Conservation (phyloP, 2,888 invertebrate genomes). For the Vannuccia rotundouncinata region DNA sequence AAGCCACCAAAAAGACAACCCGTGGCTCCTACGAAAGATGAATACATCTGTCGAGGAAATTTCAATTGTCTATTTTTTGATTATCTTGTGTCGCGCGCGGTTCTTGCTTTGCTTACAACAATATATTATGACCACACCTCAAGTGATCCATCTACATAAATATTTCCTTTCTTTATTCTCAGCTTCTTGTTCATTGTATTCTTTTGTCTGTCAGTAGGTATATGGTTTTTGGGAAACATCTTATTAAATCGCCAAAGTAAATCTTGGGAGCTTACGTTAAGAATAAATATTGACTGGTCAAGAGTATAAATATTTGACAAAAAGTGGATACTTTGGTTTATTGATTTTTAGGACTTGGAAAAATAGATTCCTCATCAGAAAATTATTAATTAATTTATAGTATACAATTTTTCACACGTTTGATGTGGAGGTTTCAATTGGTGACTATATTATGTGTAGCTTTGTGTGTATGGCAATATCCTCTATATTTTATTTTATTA, state of each 20-base stretch:
- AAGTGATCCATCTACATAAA: background rate
- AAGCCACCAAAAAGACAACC: slow-evolving; percentile 4
- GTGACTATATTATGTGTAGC: too few relatives aligned
- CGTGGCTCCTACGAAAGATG: background rate
- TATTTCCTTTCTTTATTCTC: background rate
- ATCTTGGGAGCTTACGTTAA: background rate
- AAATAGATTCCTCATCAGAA: too few relatives aligned
- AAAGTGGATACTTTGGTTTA: background rate
- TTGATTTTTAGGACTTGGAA: background rate
- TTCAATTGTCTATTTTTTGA: background rate
- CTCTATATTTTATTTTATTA: background rate
- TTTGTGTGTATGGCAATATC: too few relatives aligned
- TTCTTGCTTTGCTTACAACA: background rate
- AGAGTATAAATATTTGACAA: background rate
- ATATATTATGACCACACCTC: background rate
- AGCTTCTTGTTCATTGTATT: background rate
- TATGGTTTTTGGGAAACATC: background rate
- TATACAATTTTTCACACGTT: too few relatives aligned
- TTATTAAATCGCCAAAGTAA: background rate
- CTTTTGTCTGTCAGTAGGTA: background rate
- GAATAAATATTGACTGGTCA: background rate
- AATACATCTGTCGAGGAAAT: background rate
- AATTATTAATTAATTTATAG: too few relatives aligned
- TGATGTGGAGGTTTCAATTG: too few relatives aligned
- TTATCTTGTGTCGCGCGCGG: background rate